These are phyloP conservation scores for Parazoanthus darwini DNA, from an alignment of 92 coral and sea anemone species.

Conservation along the genomic window DNA sequence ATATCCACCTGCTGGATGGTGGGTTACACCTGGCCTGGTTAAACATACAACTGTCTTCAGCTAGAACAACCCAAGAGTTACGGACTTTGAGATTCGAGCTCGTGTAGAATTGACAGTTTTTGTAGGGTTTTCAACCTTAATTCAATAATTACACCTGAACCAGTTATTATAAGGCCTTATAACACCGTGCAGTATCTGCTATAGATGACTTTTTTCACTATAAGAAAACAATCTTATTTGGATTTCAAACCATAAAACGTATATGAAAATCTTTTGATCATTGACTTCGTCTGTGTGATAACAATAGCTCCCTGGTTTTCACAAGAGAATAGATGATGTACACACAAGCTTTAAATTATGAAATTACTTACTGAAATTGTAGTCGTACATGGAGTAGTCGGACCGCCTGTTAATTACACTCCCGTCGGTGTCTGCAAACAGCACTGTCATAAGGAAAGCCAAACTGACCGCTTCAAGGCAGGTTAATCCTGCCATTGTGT, in stretches of 20 bases:
- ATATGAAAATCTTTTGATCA: too few relatives aligned
- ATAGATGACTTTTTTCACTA: neutral
- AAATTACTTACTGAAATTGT: constrained; percentile 78
- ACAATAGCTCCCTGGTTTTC: neutral
- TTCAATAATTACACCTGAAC: neutral
- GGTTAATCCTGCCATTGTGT: constrained; percentile 12
- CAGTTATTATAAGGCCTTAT: neutral
- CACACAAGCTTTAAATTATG: neutral
- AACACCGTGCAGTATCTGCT: neutral
- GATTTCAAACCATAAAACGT: neutral
- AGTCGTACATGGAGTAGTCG: constrained; percentile 89
- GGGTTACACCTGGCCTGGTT: neutral
- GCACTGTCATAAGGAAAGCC: neutral
- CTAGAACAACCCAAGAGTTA: neutral
- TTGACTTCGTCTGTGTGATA: neutral
- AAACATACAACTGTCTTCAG: neutral
- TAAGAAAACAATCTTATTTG: neutral
- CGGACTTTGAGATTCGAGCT: neutral
- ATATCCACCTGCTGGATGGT: neutral
- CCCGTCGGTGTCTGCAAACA: constrained; percentile 12
- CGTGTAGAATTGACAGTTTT: neutral
- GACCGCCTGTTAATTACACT: constrained; percentile 58
- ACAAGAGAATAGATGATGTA: too few relatives aligned
- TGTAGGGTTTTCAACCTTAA: neutral
- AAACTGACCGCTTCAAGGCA: neutral